A percentile compares a stretch with the other conserved stretches of the same genome.
These are phyloP conservation scores for Xanthia icteritia DNA, from an alignment of 2,888 invertebrate genomes.

Conservation along the genomic window DNA sequence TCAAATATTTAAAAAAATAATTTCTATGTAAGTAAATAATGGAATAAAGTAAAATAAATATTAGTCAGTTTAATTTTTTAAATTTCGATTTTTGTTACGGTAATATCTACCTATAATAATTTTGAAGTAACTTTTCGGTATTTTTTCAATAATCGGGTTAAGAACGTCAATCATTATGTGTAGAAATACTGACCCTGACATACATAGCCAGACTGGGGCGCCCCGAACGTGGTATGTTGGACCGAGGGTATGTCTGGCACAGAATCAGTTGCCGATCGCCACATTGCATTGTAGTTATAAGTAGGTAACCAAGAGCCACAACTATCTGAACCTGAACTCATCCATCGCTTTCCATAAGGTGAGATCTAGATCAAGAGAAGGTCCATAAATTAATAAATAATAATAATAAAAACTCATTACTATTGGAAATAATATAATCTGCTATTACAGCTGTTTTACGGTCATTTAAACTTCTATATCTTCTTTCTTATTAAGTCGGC, in stretches of 20 bases:
- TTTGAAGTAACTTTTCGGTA: not conserved
- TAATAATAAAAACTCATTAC: not conserved
- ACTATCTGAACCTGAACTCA: not conserved
- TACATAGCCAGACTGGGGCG: constrained; percentile 24
- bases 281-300: constrained; percentile 19
- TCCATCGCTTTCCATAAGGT: not conserved
- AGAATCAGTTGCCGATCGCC: constrained; percentile 10
- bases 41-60: no score
- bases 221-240: constrained; percentile 26
- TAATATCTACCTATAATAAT: no score
- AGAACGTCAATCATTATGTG: not conserved
- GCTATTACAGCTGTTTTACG: not conserved
- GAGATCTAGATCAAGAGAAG: not conserved
- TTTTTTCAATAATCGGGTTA: not conserved
- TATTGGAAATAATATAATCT: not conserved
- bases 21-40: no score
- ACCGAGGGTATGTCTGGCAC: constrained; percentile 38
- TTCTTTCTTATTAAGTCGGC: not conserved
- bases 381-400: no score
- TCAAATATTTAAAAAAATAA: no score
- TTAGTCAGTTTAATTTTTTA: no score
- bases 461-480: not conserved
- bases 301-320: not conserved
- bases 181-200: constrained; percentile 41
- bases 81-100: no score